phyloP scores from a whole-genome alignment of 2,888 invertebrate species.

The Drosophila cognata region DNA sequence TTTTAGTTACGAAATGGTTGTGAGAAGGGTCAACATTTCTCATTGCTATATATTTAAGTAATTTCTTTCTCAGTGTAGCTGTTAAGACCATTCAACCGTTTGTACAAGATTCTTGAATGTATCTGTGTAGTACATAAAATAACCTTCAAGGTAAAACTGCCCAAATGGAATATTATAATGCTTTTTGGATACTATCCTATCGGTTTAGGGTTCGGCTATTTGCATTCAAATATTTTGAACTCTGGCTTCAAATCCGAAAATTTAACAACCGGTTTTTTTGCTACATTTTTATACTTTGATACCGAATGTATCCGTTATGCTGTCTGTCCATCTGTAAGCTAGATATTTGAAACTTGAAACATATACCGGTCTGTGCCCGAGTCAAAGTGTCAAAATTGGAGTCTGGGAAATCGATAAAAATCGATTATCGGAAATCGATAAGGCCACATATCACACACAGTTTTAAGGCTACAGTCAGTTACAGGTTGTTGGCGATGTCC shows the following conservation, averaged over 20 bases:
- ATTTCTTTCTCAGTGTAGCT: not conserved
- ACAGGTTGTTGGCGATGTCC: not conserved
- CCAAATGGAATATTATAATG: too few relatives aligned
- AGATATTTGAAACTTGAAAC: too few relatives aligned
- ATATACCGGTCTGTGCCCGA: too few relatives aligned
- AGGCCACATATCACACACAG: not conserved
- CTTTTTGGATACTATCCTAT: too few relatives aligned
- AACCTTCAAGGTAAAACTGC: not conserved
- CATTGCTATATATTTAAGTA: not conserved
- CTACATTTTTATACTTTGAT: too few relatives aligned
- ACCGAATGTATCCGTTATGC: too few relatives aligned
- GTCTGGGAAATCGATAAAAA: not conserved
- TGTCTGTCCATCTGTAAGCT: too few relatives aligned
- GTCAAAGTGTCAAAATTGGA: not conserved
- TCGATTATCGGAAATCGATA: not conserved
- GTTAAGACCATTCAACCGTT: not conserved
- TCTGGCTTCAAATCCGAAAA: too few relatives aligned
- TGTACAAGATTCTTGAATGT: not conserved
- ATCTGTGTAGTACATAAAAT: not conserved
- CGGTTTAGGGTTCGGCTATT: too few relatives aligned
- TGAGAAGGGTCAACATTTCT: too few relatives aligned
- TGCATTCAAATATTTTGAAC: too few relatives aligned
- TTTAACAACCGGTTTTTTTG: too few relatives aligned
- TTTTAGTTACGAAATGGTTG: not conserved
- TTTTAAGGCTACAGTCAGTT: not conserved